These are phyloP conservation scores for Yponomeuta evonymella DNA, from an alignment of 2,888 invertebrate species.

Conservation along the genomic window DNA sequence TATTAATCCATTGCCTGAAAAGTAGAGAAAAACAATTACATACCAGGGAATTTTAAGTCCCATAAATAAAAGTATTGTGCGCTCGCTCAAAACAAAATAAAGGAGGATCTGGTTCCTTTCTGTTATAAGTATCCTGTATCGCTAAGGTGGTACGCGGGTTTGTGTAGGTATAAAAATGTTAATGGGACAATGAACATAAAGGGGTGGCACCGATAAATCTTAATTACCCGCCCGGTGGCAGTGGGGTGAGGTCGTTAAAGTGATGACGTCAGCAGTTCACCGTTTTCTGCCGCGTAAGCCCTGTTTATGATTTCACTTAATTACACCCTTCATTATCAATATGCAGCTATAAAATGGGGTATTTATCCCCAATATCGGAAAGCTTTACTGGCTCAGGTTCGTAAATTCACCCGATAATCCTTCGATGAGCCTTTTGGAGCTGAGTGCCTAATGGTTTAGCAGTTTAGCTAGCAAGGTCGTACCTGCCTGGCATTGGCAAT, in stretches of 20 bases:
- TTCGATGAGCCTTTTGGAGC: neutral
- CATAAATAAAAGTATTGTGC: too few species aligned
- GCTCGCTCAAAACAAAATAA: too few species aligned
- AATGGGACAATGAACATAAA: slow-evolving; percentile 28
- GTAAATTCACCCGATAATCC: neutral
- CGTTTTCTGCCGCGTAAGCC: slow-evolving; percentile 23
- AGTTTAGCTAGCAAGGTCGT: too few species aligned
- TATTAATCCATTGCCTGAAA: slow-evolving; percentile 82
- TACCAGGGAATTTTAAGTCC: too few species aligned
- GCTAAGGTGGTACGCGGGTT: slow-evolving; percentile 3
- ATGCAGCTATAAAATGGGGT: slow-evolving; percentile 27
- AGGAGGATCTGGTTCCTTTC: too few species aligned
- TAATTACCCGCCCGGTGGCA: slow-evolving; percentile 43
- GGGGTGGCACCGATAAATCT: slow-evolving; percentile 52
- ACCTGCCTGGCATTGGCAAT: too few species aligned
- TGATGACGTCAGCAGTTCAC: slow-evolving; percentile 41
- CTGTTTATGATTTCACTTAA: slow-evolving; percentile 28
- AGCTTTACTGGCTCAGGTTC: neutral
- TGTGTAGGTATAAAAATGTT: slow-evolving; percentile 17
- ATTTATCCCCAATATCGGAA: neutral
- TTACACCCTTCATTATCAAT: slow-evolving; percentile 36
- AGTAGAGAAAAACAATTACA: slow-evolving; percentile 6
- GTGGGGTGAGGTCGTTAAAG: slow-evolving; percentile 37
- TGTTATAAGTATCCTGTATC: too few species aligned
- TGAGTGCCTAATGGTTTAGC: neutral